phyloP scores from a whole-genome alignment of 2,113 vertebrate species.

The Lophochroa leadbeateri region DNA sequence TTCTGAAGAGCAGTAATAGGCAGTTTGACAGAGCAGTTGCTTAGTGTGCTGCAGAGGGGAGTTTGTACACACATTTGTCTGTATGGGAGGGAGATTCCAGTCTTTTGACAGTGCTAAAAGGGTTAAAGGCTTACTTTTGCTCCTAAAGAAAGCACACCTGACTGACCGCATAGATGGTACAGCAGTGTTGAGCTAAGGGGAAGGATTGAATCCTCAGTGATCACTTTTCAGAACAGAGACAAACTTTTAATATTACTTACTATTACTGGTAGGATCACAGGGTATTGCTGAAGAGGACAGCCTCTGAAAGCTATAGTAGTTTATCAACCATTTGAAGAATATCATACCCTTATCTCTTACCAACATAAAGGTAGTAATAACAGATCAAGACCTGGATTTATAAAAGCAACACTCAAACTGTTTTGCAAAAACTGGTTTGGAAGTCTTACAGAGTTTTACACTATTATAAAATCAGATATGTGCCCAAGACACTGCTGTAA shows the following conservation, averaged over 20 bases:
- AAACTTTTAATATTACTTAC: neutral
- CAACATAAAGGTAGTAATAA: neutral
- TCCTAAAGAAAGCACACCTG: neutral
- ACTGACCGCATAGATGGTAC: neutral
- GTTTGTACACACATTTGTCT: neutral
- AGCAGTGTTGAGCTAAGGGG: neutral
- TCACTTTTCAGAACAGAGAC: neutral
- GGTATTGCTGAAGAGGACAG: neutral
- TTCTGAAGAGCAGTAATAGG: neutral
- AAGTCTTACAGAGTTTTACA: neutral
- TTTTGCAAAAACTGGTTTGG: neutral
- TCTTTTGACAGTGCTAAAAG: neutral
- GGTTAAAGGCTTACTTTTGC: neutral
- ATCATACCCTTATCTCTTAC: neutral
- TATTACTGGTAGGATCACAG: neutral
- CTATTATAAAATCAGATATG: neutral
- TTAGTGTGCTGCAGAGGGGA: neutral
- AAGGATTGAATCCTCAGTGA: neutral
- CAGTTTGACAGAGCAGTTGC: neutral
- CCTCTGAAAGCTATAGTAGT: neutral
- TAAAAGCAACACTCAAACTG: neutral
- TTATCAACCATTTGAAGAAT: neutral
- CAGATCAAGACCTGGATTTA: neutral
- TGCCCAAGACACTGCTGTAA: neutral
- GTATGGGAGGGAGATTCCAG: neutral